These are phyloP conservation scores for Cydia strobilella DNA, from an alignment of 1,140 invertebrate species.

Conservation along the genomic window DNA sequence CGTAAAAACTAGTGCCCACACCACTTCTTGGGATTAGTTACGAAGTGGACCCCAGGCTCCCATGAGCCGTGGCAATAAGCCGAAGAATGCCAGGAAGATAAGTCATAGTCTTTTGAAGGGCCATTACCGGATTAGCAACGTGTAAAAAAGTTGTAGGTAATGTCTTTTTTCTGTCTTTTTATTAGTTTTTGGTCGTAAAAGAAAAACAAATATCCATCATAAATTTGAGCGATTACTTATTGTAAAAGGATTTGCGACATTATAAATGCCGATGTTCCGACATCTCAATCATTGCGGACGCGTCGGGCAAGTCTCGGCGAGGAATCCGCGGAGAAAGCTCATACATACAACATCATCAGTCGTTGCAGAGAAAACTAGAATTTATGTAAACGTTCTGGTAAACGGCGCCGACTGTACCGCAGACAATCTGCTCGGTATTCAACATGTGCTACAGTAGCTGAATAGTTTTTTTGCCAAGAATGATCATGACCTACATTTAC, in stretches of 20 bases:
- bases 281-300: background rate
- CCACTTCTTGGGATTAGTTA: too few relatives aligned
- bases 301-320: background rate
- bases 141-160: background rate
- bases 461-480: background rate
- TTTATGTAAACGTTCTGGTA: slow-evolving; percentile 11
- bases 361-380: slow-evolving; percentile 11
- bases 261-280: background rate
- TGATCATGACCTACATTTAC: background rate
- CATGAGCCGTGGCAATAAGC: too few relatives aligned
- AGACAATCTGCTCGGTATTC: background rate
- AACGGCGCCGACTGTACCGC: background rate
- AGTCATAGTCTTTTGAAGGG: too few relatives aligned
- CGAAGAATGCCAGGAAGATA: too few relatives aligned
- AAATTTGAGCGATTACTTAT: background rate
- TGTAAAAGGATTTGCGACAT: background rate
- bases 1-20: too few relatives aligned
- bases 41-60: too few relatives aligned
- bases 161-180: background rate
- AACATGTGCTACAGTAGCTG: background rate
- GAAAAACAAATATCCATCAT: too few relatives aligned
- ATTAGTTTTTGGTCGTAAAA: too few relatives aligned
- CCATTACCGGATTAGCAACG: too few relatives aligned
- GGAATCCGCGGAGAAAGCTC: slow-evolving; percentile 17
- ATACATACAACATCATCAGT: slow-evolving; percentile 13